Evolutionary conservation across 2,888 invertebrate species (phyloP).

Genomic region (Nebria brevicollis): DNA sequence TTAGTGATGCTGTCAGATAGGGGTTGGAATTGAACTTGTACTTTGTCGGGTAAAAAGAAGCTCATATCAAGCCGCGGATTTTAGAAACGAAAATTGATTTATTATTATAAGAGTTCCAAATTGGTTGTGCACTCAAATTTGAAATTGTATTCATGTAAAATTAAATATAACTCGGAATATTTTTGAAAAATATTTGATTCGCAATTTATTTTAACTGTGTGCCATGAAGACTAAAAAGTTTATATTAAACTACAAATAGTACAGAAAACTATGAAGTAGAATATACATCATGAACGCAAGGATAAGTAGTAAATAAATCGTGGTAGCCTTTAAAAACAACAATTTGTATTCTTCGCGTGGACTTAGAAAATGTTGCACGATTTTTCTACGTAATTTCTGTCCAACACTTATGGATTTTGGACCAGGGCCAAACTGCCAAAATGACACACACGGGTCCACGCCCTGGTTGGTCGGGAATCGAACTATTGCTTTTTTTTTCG

Average conservation of each 20-base stretch:
- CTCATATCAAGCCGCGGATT: neutral
- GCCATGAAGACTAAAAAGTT: too few species aligned
- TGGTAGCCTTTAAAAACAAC: neutral
- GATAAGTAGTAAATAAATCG: neutral
- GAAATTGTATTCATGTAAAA: neutral
- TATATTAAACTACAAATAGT: too few species aligned
- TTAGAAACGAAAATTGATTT: neutral
- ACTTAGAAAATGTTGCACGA: neutral
- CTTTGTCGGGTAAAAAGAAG: neutral
- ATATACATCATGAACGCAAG: neutral
- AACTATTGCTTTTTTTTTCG: neutral
- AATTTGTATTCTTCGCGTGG: neutral
- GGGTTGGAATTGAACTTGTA: neutral
- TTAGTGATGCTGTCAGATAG: neutral
- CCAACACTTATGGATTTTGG: slow-evolving; percentile 40
- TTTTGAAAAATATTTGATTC: too few species aligned
- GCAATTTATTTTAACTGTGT: too few species aligned
- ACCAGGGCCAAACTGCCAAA: slow-evolving; percentile 21
- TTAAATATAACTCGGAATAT: too few species aligned
- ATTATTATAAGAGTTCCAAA: neutral
- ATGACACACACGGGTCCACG: slow-evolving; percentile 29
- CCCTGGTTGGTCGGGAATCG: slow-evolving; percentile 31
- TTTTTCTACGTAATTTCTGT: slow-evolving; percentile 18
- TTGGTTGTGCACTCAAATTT: neutral
- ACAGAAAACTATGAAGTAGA: neutral